These are phyloP conservation scores for Eupithecia vulgata DNA, from an alignment of 2,888 invertebrate species.

Conservation along the genomic window DNA sequence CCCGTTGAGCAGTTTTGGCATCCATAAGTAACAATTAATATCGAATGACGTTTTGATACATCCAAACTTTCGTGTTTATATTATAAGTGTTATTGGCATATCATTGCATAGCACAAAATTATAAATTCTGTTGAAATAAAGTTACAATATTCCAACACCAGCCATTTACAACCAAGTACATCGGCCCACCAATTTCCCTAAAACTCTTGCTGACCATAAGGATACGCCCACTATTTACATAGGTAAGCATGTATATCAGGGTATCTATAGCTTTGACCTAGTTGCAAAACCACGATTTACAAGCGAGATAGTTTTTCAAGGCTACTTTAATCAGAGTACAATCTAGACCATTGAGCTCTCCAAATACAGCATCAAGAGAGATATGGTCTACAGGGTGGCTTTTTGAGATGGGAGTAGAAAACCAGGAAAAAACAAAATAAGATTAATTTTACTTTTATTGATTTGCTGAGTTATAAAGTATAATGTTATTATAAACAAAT, in stretches of 20 bases:
- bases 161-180: constrained; percentile 12
- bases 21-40: neutral
- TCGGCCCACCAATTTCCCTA: constrained; percentile 29
- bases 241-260: constrained; percentile 64
- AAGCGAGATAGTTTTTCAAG: constrained; percentile 44
- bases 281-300: constrained; percentile 66
- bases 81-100: neutral
- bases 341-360: constrained; percentile 41
- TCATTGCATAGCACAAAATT: neutral
- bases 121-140: constrained; percentile 12
- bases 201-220: constrained; percentile 77
- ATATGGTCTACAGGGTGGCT: neutral
- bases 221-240: constrained; percentile 78
- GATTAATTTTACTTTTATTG: too few relatives aligned
- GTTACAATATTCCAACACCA: neutral
- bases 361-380: constrained; percentile 19
- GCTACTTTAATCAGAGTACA: constrained; percentile 39
- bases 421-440: too few relatives aligned
- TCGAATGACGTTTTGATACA: neutral
- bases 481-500: too few relatives aligned
- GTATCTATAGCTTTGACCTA: constrained; percentile 69
- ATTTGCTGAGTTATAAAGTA: too few relatives aligned
- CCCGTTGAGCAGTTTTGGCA: neutral
- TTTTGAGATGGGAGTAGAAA: neutral
- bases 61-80: neutral